Evolutionary conservation across 2,797 vertebrate species (phyloP).

Genomic region (Cetoscarus ocellatus): DNA sequence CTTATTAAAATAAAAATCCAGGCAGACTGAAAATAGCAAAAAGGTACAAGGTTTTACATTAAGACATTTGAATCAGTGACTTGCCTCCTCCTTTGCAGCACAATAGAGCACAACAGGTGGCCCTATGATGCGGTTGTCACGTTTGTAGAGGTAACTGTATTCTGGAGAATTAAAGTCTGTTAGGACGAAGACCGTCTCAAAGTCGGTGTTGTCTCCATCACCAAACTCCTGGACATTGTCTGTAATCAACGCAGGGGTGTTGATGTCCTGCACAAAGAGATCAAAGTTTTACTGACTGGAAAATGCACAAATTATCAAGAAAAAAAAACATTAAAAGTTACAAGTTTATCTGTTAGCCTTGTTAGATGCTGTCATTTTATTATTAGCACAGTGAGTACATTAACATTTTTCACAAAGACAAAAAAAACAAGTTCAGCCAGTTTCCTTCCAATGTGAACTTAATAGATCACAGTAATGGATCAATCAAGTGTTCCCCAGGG

Average conservation of each 20-base stretch:
- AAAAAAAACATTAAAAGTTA: not conserved
- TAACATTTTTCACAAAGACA: not conserved
- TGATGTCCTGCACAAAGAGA: constrained; percentile 88
- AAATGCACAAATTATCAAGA: not conserved
- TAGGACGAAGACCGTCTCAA: constrained; percentile 92
- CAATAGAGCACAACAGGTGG: constrained; percentile 93
- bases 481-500: no score
- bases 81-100: constrained; percentile 90
- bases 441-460: no score
- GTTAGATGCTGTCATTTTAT: constrained; percentile 16
- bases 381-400: not conserved
- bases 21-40: no score
- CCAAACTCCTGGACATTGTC: constrained; percentile 88
- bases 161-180: constrained; percentile 88
- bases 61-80: not conserved
- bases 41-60: not conserved
- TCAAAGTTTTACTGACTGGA: not conserved
- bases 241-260: constrained; percentile 86
- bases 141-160: constrained; percentile 90
- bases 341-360: constrained; percentile 14
- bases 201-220: constrained; percentile 89
- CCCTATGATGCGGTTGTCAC: constrained; percentile 91
- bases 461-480: no score
- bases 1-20: no score
- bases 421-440: not conserved